Percentiles rank a stretch among this genome's conserved stretches.
phyloP scores from a whole-genome alignment of 2,113 vertebrate genomes.

The Jacana jacana region DNA sequence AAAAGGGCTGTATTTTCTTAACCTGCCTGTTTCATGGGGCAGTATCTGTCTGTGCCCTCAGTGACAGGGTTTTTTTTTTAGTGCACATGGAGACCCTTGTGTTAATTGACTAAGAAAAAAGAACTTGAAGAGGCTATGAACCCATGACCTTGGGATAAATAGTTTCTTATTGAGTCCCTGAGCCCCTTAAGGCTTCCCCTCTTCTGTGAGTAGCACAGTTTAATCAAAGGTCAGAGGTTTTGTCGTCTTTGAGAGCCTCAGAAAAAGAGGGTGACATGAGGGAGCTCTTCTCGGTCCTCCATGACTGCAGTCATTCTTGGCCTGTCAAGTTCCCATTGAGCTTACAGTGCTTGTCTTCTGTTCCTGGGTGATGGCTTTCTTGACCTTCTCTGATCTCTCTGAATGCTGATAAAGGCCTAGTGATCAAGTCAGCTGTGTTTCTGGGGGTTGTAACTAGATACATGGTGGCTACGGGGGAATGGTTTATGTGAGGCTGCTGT shows the following conservation, averaged over 20 bases:
- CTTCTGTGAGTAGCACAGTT: background rate
- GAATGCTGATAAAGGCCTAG: background rate
- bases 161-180: slow-evolving; percentile 8
- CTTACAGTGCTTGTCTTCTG: background rate
- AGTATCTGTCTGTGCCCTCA: background rate
- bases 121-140: slow-evolving; percentile 29
- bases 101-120: slow-evolving; percentile 44
- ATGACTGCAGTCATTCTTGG: slow-evolving; percentile 18
- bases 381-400: slow-evolving; percentile 42
- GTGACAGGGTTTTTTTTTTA: background rate
- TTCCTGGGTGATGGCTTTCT: slow-evolving; percentile 32
- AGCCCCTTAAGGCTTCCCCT: background rate
- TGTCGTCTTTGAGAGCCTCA: background rate
- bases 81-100: background rate
- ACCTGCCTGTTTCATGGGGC: background rate
- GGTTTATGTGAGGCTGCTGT: background rate
- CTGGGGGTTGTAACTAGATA: background rate
- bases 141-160: slow-evolving; percentile 49
- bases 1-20: background rate
- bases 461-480: background rate
- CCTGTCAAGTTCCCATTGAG: slow-evolving; percentile 25
- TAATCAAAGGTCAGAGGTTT: slow-evolving; percentile 53
- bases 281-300: rapidly evolving
- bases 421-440: background rate
- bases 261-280: background rate